These are phyloP conservation scores for Sibirionetta formosa DNA, from an alignment of 2,797 vertebrate genomes.

Conservation along the genomic window DNA sequence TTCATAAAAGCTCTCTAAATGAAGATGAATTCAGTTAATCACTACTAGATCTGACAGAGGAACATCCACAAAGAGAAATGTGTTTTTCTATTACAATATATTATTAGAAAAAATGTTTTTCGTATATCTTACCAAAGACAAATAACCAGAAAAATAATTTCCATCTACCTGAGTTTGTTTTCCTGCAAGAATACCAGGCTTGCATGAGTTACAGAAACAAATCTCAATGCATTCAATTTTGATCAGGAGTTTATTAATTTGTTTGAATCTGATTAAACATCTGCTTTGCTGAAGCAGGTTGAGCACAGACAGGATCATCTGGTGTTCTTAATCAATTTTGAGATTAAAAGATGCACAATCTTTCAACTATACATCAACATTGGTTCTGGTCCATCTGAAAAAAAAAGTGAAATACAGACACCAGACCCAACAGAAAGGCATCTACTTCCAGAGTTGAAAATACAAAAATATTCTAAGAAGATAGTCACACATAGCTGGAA, in stretches of 20 bases:
- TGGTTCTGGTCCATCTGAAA: background rate
- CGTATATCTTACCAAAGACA: background rate
- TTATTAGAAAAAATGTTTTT: background rate
- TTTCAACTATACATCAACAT: background rate
- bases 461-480: background rate
- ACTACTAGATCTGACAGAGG: background rate
- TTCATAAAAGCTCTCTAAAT: background rate
- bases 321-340: background rate
- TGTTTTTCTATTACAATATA: background rate
- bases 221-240: background rate
- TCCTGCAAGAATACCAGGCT: background rate
- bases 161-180: background rate
- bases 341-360: background rate
- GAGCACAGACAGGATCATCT: conserved; percentile 1
- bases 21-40: background rate
- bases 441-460: background rate
- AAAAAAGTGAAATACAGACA: background rate
- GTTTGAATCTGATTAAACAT: background rate
- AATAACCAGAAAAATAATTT: background rate
- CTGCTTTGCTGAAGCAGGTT: conserved; percentile 18
- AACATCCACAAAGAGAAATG: background rate
- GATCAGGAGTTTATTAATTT: background rate
- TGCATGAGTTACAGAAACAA: background rate
- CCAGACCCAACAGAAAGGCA: background rate
- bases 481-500: accelerated